Evolutionary conservation across 2,888 invertebrate genomes (phyloP).

Genomic region (Teleiodes luculella): DNA sequence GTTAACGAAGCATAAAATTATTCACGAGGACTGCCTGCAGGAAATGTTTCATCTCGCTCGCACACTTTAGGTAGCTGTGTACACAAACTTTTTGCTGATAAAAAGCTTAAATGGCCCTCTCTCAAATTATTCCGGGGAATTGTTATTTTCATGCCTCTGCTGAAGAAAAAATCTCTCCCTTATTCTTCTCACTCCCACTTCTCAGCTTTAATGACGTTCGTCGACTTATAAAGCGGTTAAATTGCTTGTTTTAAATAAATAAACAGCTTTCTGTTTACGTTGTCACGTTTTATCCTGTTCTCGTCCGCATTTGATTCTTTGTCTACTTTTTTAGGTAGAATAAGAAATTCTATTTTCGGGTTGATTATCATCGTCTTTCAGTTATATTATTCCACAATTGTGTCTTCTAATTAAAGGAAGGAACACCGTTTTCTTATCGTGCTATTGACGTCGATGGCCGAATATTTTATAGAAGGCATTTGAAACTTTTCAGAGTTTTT

Average conservation of each 20-base stretch:
- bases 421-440: slow-evolving; percentile 2
- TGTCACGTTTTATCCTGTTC: slow-evolving; percentile 31
- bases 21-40: slow-evolving; percentile 57
- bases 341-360: slow-evolving; percentile 25
- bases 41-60: slow-evolving; percentile 58
- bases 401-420: slow-evolving; percentile 8
- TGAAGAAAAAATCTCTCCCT: slow-evolving; percentile 52
- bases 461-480: slow-evolving; percentile 6
- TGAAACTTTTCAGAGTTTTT: background rate
- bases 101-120: slow-evolving; percentile 71
- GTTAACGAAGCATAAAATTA: slow-evolving; percentile 72
- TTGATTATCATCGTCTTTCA: slow-evolving; percentile 12
- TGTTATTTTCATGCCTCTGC: slow-evolving; percentile 62
- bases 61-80: slow-evolving; percentile 66
- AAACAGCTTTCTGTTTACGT: slow-evolving; percentile 48
- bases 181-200: slow-evolving; percentile 44
- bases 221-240: slow-evolving; percentile 55
- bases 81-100: slow-evolving; percentile 69
- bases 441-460: background rate
- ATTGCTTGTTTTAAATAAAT: slow-evolving; percentile 61
- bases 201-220: slow-evolving; percentile 52
- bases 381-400: slow-evolving; percentile 7
- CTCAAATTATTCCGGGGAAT: slow-evolving; percentile 68
- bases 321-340: slow-evolving; percentile 22
- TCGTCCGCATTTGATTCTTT: slow-evolving; percentile 27